Evolutionary conservation across 2,113 vertebrate species (phyloP).

Genomic region (Lamprotornis superbus): DNA sequence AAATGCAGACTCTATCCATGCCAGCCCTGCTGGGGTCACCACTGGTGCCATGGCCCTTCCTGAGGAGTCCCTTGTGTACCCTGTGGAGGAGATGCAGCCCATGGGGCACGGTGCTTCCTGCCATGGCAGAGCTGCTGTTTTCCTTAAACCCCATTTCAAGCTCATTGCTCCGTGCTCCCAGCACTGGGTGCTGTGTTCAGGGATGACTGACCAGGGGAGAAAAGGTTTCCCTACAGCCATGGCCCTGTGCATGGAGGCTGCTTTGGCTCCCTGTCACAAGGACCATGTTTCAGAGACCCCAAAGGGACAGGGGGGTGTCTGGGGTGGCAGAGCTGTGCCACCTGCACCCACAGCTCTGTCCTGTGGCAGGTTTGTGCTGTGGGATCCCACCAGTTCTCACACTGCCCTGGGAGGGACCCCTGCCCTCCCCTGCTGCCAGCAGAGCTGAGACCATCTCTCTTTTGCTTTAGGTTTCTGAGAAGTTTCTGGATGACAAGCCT

Average conservation of each 20-base stretch:
- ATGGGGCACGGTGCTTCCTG: rapidly evolving
- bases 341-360: neutral
- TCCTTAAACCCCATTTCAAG: neutral
- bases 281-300: rapidly evolving
- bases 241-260: rapidly evolving
- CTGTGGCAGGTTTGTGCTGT: rapidly evolving
- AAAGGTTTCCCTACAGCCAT: neutral
- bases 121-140: neutral
- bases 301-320: neutral
- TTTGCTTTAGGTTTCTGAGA: conserved; percentile 54
- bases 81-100: neutral
- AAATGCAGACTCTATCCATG: rapidly evolving
- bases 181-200: neutral
- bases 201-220: neutral
- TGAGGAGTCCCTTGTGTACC: rapidly evolving
- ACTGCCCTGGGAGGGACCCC: neutral
- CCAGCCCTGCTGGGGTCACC: rapidly evolving
- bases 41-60: neutral
- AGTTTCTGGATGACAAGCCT: neutral
- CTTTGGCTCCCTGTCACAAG: neutral
- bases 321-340: neutral
- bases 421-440: neutral
- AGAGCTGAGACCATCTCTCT: neutral
- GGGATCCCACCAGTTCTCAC: neutral
- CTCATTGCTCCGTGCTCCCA: rapidly evolving